Base-by-base conservation (phyloP, 2,888 invertebrate genomes). In the Dermolepida albohirtum region DNA sequence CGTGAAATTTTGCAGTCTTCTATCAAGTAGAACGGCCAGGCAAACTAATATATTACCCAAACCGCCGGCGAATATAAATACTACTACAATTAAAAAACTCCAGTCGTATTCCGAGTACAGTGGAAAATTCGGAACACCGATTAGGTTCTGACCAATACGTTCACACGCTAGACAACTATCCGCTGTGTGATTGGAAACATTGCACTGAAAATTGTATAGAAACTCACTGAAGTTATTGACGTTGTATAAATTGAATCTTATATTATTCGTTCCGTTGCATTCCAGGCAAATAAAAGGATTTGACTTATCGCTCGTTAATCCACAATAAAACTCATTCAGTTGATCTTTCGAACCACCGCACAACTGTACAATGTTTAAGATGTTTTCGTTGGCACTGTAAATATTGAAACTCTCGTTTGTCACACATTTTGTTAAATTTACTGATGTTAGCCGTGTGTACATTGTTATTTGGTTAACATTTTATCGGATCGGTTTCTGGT, bases 31-130 rank as follows among this genome's bases (percentile, higher is more conserved):
- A 75, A 98, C 95, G 0, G 97, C 97, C 78, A 97, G 86, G 83
- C 97, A 97, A 75, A 98, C 97, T 70, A 98, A 85, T 74, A 95
- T 92, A 84, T 97, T 97, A 16, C 97, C 97, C 67, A 96, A 83
- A 27, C 94, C 94, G 27, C 96, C 96, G 27, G 94, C 94, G 72
- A 94, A 85, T 80, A 96, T 95, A 82, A 96, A 93, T 78, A 94
- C 86, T 75, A 92, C 88, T 77, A 95, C 92, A 84, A 94, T 91
- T 72, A 95, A 84, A 81, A 93, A 94, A 82, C 90, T 90, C 94
- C 94, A 95, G 78, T 93, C 92, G 80, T 91, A 91, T 12, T 84
- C 64, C 12, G 64, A 43, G 65, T 59, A 68, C 29, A 57, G 14
- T 34, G 67, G 64, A 62, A 54, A 64, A 17, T 41, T 54, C 34